phyloP scores from a whole-genome alignment of 2,888 invertebrate species.

The Sturmia bella region DNA sequence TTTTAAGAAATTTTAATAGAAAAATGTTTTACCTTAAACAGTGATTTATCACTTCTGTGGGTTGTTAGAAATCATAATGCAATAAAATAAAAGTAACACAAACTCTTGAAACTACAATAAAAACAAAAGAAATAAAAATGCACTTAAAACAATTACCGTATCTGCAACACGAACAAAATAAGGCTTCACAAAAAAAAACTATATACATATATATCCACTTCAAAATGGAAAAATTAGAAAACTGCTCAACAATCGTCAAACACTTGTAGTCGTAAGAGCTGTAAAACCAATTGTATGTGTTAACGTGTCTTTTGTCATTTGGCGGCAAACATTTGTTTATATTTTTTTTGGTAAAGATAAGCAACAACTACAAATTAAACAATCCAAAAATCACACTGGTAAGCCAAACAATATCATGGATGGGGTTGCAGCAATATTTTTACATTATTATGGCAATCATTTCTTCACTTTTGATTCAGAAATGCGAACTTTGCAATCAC shows the following conservation, averaged over 20 bases:
- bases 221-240: background rate
- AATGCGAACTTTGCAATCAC: no score
- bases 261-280: constrained; percentile 43
- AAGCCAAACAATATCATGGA: no score
- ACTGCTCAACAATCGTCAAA: background rate
- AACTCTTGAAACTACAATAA: background rate
- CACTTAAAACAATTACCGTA: constrained; percentile 40
- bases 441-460: no score
- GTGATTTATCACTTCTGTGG: no score
- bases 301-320: constrained; percentile 49
- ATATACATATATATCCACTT: constrained; percentile 26
- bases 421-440: no score
- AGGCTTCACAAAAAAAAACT: constrained; percentile 11
- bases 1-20: no score
- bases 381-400: no score
- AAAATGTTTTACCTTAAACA: no score
- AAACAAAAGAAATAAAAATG: constrained; percentile 29
- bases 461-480: no score
- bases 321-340: constrained; percentile 57
- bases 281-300: constrained; percentile 23
- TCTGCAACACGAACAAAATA: background rate
- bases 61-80: no score
- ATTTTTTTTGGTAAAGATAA: no score
- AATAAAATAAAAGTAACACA: constrained; percentile 8
- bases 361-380: no score